Base-by-base conservation (phyloP, 2,888 invertebrate species). In the Cactoblastis cactorum region DNA sequence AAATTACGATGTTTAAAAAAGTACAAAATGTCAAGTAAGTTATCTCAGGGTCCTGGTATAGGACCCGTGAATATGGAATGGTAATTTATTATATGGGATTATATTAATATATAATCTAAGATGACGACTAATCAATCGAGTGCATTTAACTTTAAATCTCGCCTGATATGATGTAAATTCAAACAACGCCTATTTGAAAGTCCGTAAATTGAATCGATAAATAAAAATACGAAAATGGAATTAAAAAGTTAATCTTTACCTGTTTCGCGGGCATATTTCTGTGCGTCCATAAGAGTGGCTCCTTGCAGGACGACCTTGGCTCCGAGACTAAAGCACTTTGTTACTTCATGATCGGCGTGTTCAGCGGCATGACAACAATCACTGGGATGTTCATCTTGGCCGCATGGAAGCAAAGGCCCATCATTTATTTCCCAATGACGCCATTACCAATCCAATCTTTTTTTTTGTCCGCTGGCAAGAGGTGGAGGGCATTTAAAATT, bases 351-450 rank as follows among this genome's bases (percentile, higher is more conserved):
- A 95, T 90, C 0, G 94, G 92, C 0, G 93, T 92, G 11, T 90
- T 80, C 2, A 83, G 77, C 0, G 95, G 94, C 93, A 95, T 92
- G 22, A 95, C 92, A 0, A 94, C 93, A 0, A 92, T 92, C 1
- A 92, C 87, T 0, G 93, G 92, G 28, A 93, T 87, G 34, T 76
- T 80, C 46, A 94, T 78, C 53, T 90, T 87, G 35, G 85, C 71
- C 0, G 93, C 94, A 66, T 94, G 93, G 71, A 92, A 93, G 53
- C 92, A 91, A 33, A 95, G 71, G 0, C 93, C 92, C 34, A 92
- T 76, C 0, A 93, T 67, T 94, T 94, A 70, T 95, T 95, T 0
- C 95, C 95, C 9, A 93, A 88, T 4, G 94, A 94, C 0, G 94
- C 94, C 9, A 94, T 90, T 24, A 93, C 92, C 0, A 95, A 91